These are phyloP conservation scores for Cremastinae sp. DNA, from an alignment of 2,888 invertebrate species.

Conservation along the genomic window DNA sequence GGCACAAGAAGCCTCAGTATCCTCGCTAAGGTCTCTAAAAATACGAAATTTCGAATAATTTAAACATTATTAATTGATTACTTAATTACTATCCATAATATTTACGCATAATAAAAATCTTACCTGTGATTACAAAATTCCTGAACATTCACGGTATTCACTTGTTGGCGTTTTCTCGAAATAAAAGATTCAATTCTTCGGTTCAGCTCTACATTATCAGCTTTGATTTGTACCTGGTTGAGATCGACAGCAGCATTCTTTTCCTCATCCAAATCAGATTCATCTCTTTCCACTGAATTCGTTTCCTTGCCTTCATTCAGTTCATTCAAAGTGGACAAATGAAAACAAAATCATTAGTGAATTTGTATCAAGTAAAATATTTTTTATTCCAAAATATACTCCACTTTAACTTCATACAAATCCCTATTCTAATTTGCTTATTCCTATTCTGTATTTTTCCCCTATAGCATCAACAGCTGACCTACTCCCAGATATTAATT, in stretches of 20 bases:
- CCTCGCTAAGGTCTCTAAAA: constrained; percentile 72
- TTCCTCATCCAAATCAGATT: constrained; percentile 25
- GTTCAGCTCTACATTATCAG: constrained; percentile 84
- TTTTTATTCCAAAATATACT: too few relatives aligned
- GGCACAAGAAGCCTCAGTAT: constrained; percentile 85
- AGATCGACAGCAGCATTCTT: constrained; percentile 73
- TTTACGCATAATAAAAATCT: too few relatives aligned
- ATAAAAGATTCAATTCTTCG: constrained; percentile 88
- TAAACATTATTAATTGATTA: too few relatives aligned
- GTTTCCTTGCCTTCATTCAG: constrained; percentile 28
- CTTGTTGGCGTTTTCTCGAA: constrained; percentile 87
- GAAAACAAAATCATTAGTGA: constrained; percentile 17
- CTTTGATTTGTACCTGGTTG: constrained; percentile 86
- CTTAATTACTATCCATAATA: too few relatives aligned
- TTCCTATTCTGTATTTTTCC: too few relatives aligned
- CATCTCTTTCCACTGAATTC: constrained; percentile 5
- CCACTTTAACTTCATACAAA: too few relatives aligned
- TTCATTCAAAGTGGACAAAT: constrained; percentile 37
- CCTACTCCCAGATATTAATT: too few relatives aligned
- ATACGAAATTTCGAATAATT: too few relatives aligned
- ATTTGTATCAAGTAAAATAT: too few relatives aligned
- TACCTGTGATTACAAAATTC: constrained; percentile 85
- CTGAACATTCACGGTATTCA: constrained; percentile 86
- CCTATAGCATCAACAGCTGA: too few relatives aligned
- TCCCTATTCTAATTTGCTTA: too few relatives aligned